phyloP scores from a whole-genome alignment of 1,140 invertebrate genomes.

The Drosophila gunungcola region DNA sequence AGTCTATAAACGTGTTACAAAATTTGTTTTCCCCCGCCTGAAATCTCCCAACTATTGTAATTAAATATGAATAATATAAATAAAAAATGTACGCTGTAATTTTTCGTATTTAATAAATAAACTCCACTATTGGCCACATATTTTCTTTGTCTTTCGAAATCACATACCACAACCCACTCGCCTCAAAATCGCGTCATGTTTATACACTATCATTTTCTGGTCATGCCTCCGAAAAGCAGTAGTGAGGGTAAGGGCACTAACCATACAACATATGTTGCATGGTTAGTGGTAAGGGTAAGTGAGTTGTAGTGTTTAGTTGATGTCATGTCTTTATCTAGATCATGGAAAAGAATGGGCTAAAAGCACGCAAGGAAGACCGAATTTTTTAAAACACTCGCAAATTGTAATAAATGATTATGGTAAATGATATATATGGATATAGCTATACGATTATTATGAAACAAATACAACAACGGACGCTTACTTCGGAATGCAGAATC shows the following conservation, averaged over 20 bases:
- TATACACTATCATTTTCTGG: slow-evolving; percentile 80
- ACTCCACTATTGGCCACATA: slow-evolving; percentile 42
- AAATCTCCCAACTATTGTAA: slow-evolving; percentile 52
- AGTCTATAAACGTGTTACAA: slow-evolving; percentile 73
- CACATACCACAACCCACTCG: slow-evolving; percentile 27
- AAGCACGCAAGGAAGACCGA: too few species aligned
- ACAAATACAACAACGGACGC: too few species aligned
- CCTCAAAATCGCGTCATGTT: slow-evolving; percentile 57
- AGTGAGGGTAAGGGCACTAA: slow-evolving; percentile 36
- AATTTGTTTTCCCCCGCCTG: slow-evolving; percentile 48
- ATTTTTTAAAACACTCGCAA: too few species aligned
- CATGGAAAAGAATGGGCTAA: background rate
- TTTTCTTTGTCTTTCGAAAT: slow-evolving; percentile 47
- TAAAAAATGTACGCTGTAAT: slow-evolving; percentile 52
- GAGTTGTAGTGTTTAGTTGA: background rate
- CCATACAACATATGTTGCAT: too few species aligned
- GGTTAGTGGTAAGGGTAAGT: slow-evolving; percentile 10
- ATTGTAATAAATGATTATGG: too few species aligned
- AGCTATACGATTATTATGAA: too few species aligned
- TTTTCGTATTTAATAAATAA: slow-evolving; percentile 60
- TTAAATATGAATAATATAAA: slow-evolving; percentile 70
- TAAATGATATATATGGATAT: too few species aligned
- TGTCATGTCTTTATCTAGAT: background rate
- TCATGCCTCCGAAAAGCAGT: slow-evolving; percentile 32
- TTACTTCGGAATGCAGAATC: too few species aligned